Conservation (phyloP, 2,888 invertebrate species). For the Diabrotica balteata region DNA sequence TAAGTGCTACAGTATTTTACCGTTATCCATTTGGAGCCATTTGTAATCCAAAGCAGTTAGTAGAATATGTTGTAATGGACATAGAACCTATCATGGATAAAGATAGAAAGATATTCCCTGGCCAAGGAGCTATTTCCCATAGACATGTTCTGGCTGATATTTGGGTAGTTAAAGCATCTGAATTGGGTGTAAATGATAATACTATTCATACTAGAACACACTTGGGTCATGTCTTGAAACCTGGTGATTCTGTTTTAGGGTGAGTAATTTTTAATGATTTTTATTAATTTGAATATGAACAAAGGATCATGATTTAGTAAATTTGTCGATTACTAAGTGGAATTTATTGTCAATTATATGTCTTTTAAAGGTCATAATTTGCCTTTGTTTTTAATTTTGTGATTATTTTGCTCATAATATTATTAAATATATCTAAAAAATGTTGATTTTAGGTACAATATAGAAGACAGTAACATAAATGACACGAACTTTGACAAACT, state of each 20-base stretch:
- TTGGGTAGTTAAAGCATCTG: constrained; percentile 89
- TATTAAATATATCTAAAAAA: too few relatives aligned
- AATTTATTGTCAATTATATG: too few relatives aligned
- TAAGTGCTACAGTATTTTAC: constrained; percentile 83
- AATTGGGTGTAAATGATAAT: constrained; percentile 82
- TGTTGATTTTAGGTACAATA: constrained; percentile 74
- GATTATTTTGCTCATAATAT: too few relatives aligned
- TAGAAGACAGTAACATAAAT: constrained; percentile 91
- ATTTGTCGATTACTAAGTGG: too few relatives aligned
- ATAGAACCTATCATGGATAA: constrained; percentile 80
- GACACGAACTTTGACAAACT: constrained; percentile 88
- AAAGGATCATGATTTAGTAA: too few relatives aligned
- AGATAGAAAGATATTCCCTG: constrained; percentile 81
- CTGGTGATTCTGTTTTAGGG: constrained; percentile 93
- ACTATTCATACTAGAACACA: constrained; percentile 90
- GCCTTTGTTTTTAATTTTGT: too few relatives aligned
- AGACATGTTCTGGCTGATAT: constrained; percentile 92
- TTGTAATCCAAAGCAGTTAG: constrained; percentile 88
- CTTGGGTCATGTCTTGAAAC: constrained; percentile 89
- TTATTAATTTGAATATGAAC: too few relatives aligned
- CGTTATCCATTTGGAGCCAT: constrained; percentile 85
- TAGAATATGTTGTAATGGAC: constrained; percentile 95
- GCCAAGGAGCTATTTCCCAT: constrained; percentile 85
- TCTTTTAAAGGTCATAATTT: too few relatives aligned
- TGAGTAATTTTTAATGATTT: constrained; percentile 57